A percentile compares a stretch with the other conserved stretches of the same genome.
phyloP scores from a whole-genome alignment of 2,888 invertebrate genomes.

The Zygaena filipendulae region DNA sequence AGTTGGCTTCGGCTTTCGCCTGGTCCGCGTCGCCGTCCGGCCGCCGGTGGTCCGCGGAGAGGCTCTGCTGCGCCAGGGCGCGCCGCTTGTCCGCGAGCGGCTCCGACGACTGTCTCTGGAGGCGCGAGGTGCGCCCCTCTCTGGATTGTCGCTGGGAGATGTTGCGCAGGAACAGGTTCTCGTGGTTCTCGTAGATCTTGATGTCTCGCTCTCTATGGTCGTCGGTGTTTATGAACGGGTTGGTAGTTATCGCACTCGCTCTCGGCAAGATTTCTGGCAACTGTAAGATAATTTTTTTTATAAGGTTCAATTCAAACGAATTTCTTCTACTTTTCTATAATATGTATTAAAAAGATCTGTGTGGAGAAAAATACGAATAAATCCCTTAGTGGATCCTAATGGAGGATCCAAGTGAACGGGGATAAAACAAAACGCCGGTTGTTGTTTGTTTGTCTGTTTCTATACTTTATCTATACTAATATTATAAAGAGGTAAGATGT shows the following conservation, averaged over 20 bases:
- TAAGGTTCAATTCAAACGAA: too few species aligned
- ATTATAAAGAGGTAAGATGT: too few species aligned
- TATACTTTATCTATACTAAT: too few species aligned
- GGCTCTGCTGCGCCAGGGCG: constrained; percentile 39
- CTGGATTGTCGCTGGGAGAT: constrained; percentile 52
- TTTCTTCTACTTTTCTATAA: too few species aligned
- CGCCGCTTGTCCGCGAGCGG: constrained; percentile 42
- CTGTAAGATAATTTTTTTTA: constrained; percentile 27
- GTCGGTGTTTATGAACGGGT: constrained; percentile 41
- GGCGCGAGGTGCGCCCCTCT: constrained; percentile 41
- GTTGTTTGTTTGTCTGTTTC: too few species aligned
- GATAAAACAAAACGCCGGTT: too few species aligned
- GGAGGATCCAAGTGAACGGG: too few species aligned
- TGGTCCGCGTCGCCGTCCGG: constrained; percentile 24
- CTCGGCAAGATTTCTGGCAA: constrained; percentile 54
- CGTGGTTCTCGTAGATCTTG: constrained; percentile 53
- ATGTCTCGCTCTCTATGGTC: constrained; percentile 28
- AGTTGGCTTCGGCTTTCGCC: constrained; percentile 13
- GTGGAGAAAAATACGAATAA: too few species aligned
- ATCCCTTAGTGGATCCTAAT: too few species aligned
- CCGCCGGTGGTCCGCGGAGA: constrained; percentile 46
- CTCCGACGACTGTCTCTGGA: constrained; percentile 50
- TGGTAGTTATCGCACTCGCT: constrained; percentile 31
- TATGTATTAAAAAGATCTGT: too few species aligned
- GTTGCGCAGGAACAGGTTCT: constrained; percentile 49